Evolutionary conservation across 2,113 vertebrate species (phyloP).

Genomic region (Vulpes ferrilata): DNA sequence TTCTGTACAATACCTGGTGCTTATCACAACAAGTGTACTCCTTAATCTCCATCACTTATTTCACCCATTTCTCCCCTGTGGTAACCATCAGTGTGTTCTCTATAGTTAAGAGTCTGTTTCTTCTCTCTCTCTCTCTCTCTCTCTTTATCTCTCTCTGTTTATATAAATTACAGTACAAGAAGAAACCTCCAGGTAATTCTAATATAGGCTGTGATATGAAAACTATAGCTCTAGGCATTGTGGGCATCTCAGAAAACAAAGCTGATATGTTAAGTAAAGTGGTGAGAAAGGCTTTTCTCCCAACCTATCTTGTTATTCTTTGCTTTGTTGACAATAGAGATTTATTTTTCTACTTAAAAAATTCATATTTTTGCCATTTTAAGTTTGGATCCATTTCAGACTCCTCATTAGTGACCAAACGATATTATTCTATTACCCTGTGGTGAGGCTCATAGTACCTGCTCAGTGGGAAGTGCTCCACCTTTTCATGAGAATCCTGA

Average conservation of each 20-base stretch:
- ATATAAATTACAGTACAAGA: neutral
- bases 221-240: neutral
- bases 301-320: neutral
- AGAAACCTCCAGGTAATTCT: neutral
- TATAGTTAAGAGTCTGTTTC: neutral
- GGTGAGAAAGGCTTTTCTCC: neutral
- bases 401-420: neutral
- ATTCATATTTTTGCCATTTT: conserved; percentile 41
- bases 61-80: neutral
- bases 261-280: neutral
- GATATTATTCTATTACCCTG: neutral
- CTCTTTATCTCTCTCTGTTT: neutral
- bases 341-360: conserved; percentile 36
- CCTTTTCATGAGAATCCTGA: conserved; percentile 56
- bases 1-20: neutral
- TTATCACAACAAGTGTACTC: neutral
- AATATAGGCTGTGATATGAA: conserved; percentile 19
- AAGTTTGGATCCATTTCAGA: neutral
- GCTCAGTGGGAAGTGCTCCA: neutral
- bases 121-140: too few relatives aligned
- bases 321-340: conserved; percentile 33
- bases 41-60: neutral
- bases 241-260: conserved; percentile 31
- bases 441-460: neutral
- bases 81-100: neutral